phyloP scores from a whole-genome alignment of 2,888 invertebrate species.

The Drosophila histrio region DNA sequence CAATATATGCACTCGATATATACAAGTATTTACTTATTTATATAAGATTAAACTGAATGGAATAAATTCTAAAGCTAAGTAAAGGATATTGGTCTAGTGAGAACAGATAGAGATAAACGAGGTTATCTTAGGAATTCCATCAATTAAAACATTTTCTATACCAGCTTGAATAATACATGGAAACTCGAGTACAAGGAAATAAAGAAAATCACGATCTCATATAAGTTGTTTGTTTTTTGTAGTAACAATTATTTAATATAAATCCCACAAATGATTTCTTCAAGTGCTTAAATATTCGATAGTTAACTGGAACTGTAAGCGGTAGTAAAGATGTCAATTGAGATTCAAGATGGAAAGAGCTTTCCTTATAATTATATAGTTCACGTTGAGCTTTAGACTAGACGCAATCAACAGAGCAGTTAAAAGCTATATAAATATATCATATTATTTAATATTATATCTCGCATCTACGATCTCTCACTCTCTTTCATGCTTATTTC shows the following conservation, averaged over 20 bases:
- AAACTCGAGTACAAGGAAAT: not conserved
- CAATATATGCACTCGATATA: not conserved
- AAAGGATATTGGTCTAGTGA: not conserved
- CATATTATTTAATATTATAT: slow-evolving; percentile 10
- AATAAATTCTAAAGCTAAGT: not conserved
- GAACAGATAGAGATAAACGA: too few relatives aligned
- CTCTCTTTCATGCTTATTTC: slow-evolving; percentile 5
- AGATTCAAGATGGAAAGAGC: slow-evolving; percentile 4
- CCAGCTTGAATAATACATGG: not conserved
- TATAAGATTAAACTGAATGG: not conserved
- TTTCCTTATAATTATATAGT: not conserved
- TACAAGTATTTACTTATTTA: not conserved
- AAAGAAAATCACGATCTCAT: slow-evolving; percentile 1
- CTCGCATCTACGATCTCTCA: slow-evolving; percentile 5
- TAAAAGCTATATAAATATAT: slow-evolving; percentile 15
- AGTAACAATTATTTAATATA: slow-evolving; percentile 22
- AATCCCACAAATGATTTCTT: not conserved
- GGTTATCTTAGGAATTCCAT: not conserved
- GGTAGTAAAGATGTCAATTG: slow-evolving; percentile 24
- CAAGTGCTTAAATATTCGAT: slow-evolving; percentile 6
- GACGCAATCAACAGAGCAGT: slow-evolving; percentile 15
- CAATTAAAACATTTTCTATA: not conserved
- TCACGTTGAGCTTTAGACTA: slow-evolving; percentile 16
- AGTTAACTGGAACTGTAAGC: slow-evolving; percentile 5
- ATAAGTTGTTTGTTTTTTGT: not conserved